Base-by-base conservation (phyloP, 2,888 invertebrate species). In the Seira musarum region DNA sequence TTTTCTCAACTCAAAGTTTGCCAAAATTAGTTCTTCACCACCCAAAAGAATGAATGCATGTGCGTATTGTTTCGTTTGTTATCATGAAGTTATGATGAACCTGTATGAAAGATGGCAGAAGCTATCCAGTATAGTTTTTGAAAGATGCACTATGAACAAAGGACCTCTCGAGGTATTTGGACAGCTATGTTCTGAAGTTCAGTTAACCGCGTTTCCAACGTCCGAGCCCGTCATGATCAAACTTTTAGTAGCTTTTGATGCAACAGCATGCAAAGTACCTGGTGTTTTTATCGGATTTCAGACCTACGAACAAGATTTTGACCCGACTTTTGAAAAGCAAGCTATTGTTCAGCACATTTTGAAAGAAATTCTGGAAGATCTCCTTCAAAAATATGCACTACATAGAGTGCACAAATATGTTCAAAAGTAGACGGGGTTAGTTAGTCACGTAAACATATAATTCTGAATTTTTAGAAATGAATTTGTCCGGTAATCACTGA, bases 251-350 rank as follows among this genome's bases (percentile, higher is more conserved):
- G 71, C 77, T 15, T 1, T 49, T 30, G 77, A 79, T 2, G 63
- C 67, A 0, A 19, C 1, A 17, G 66, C 17, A 19, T n/a, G 40
- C 6, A 13, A 53, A 53, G 53, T 53, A 2, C 79, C 79, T 17
- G 72, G 57, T 19, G 35, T 72, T 0, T 72, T 67, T 10, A 57
- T 79, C 53, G 79, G 79, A 10, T 79, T 72, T 17, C 67, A 72
- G 35, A 57, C 25, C 5, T 19, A 49, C 5, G 8, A 35, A 21
- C 40, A 40, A 0, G 24, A 77, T 46, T 57, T 30, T 1, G 24
- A 77, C 22, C 65, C 64, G 1, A 22, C 57, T n/a, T 64, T 69
- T 22, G 40, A 22, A 40, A 24, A 21, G 15, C 65, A 66, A 6
- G 76, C 15, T 3, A 53, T 15, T 3, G 15, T 53, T 13, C 53